Evolutionary conservation across 2,113 vertebrate species (phyloP), one percentile per base, ranked within the genome.

Genomic region (Labrus mixtus): DNA sequence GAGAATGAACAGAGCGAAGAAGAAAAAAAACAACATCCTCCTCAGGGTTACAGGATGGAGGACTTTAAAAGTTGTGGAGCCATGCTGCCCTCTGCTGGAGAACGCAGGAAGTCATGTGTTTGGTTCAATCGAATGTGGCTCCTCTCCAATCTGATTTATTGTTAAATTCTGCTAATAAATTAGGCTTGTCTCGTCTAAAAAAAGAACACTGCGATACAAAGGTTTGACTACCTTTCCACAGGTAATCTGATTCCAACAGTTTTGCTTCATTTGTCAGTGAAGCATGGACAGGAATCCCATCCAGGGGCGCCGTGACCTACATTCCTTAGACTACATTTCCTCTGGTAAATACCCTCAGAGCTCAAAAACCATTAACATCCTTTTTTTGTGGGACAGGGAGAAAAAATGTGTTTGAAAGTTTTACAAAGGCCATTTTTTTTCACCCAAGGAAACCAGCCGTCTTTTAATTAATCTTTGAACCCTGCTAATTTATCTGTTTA

Each of bases 1-100:
- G 57, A 48, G 78, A 87, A 90, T 91, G 73, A 83, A 91, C 71
- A 77, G 79, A 91, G 67, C 29, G 6, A 10, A 11, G 39, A 41
- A 11, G 39, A 41, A 41, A 41, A 73, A 46, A 84, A 87, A 79
- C 79, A 88, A 87, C 75, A 89, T 81, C 74, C 77, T 85, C 59
- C 81, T 83, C 79, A 8, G 57, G 67, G 70, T 75, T 74, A 82
- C 25, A 41, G 55, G 58, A 19, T 12, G 19, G 10, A 19, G 25
- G 25, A 2, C 25, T 4, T 22, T 22, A n/a, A 1, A 23, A 61
- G 75, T 25, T 75, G 82, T 86, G 84, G 93, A 92, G 76, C 78
- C 79, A 91, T 89, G 90, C 91, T 95, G 91, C 93, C 93, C 90
- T 93, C 93, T 95, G 72, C 82, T 93, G 94, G 83, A 1, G 6